Base-by-base conservation (phyloP, 2,888 invertebrate species). In the Galerucella pusilla region DNA sequence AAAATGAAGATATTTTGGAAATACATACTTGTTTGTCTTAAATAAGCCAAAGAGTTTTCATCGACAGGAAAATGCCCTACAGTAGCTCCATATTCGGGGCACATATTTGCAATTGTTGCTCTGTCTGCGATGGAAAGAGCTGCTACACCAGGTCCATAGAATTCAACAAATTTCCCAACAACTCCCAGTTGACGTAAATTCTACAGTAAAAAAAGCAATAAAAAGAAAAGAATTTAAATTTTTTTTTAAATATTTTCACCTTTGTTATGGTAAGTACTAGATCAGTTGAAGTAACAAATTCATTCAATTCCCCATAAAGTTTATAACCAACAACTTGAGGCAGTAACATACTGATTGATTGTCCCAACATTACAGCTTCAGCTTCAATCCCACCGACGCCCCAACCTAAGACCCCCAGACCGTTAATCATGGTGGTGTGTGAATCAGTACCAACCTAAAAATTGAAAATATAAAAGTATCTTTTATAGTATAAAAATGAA, bases 401-500 rank as follows among this genome's bases (percentile, higher is more conserved):
- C 98, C 98, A 99, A 1, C 98, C 99, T 5, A 98, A 91, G 1
- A 99, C 95, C 0, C 99, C 98, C 4, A 98, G 91, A 0, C 98
- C 98, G 85, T 98, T 98, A 80, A 99, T 97, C 98, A 99, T 99
- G 14, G 99, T 99, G 2, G 99, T 99, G 85, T 99, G 99, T 0
- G 97, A 97, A 90, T 99, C 99, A 0, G 99, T 99, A 10, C 99
- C 99, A 59, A 99, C 87, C 98, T 78, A 75, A 73, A 81, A 76
- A 7, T 42, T 42, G 1, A 42, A 42, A 42, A 42, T 7, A 42
- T 42, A 14, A 49, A 49, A 49, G 14, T 14, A 14, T 49, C 49
- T 12, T 49, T 49, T 9, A 20, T 20, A 49, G 3, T 9, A 20
- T 57, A 57, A 12, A 20, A 57, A n/a, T 9, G 45, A 6, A 20